phyloP scores from a whole-genome alignment of 1,140 invertebrate genomes.

The Drosophila athabasca region DNA sequence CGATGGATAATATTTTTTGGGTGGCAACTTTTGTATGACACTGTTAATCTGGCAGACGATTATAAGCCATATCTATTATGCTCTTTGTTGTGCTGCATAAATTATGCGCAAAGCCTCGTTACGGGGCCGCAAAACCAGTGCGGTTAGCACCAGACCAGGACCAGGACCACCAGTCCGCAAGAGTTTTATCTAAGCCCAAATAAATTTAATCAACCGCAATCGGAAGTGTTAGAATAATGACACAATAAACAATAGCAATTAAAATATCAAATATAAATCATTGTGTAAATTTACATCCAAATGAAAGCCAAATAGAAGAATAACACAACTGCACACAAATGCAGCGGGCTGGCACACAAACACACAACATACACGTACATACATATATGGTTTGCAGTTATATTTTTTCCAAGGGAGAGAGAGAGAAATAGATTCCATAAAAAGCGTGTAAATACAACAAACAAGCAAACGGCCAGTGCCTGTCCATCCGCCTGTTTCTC shows the following conservation, averaged over 20 bases:
- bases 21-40: slow-evolving; percentile 37
- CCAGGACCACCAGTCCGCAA: neutral
- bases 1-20: slow-evolving; percentile 20
- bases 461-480: slow-evolving; percentile 34
- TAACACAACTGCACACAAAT: slow-evolving; percentile 57
- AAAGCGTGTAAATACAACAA: slow-evolving; percentile 64
- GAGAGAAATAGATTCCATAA: slow-evolving; percentile 63
- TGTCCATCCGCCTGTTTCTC: slow-evolving; percentile 9
- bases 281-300: slow-evolving; percentile 76
- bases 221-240: slow-evolving; percentile 82
- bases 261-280: slow-evolving; percentile 82
- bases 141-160: slow-evolving; percentile 41
- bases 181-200: slow-evolving; percentile 72
- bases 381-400: slow-evolving; percentile 14
- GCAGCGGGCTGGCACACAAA: slow-evolving; percentile 33
- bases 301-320: slow-evolving; percentile 53
- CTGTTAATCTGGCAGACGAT: slow-evolving; percentile 58
- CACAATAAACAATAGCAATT: slow-evolving; percentile 82
- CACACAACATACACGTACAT: slow-evolving; percentile 23
- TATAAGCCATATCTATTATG: slow-evolving; percentile 63
- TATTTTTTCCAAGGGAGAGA: slow-evolving; percentile 8
- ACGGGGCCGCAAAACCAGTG: slow-evolving; percentile 53
- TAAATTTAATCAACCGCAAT: slow-evolving; percentile 81
- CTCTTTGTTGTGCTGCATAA: slow-evolving; percentile 65
- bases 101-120: slow-evolving; percentile 61